A percentile compares a stretch with the other conserved stretches of the same genome.
phyloP scores from a whole-genome alignment of 2,797 vertebrate species.

The Sphaeramia orbicularis region DNA sequence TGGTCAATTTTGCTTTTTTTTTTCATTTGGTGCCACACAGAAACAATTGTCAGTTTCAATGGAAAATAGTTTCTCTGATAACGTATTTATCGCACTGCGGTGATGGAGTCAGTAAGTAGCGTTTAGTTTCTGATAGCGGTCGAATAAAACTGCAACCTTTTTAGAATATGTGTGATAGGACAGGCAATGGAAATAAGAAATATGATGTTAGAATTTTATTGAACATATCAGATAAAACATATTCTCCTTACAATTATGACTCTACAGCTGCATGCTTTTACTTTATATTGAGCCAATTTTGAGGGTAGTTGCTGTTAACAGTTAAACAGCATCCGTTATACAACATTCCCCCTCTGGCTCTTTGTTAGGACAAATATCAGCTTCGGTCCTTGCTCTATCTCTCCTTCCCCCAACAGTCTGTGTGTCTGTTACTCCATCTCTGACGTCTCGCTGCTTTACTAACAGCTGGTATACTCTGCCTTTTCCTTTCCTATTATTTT shows the following conservation, averaged over 20 bases:
- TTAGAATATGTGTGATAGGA: constrained; percentile 5
- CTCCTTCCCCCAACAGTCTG: constrained; percentile 83
- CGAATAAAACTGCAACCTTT: constrained; percentile 16
- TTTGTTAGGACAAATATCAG: constrained; percentile 38
- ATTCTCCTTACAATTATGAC: constrained; percentile 17
- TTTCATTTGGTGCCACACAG: constrained; percentile 26
- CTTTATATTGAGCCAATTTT: constrained; percentile 28
- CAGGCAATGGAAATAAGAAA: too few species aligned
- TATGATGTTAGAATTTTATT: neutral
- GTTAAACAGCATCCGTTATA: constrained; percentile 30
- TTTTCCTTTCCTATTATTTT: constrained; percentile 94
- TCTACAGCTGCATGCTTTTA: constrained; percentile 33
- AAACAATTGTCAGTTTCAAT: constrained; percentile 28
- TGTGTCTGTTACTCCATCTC: constrained; percentile 83
- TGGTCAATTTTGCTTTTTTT: constrained; percentile 32
- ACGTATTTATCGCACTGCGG: constrained; percentile 31
- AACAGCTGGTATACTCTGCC: constrained; percentile 96
- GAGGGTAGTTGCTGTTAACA: constrained; percentile 12
- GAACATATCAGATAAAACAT: constrained; percentile 9
- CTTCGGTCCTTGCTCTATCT: constrained; percentile 25
- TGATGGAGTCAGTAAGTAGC: constrained; percentile 14
- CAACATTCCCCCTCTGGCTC: constrained; percentile 34
- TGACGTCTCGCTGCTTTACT: constrained; percentile 92
- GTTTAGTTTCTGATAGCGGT: constrained; percentile 17
- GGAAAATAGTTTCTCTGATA: constrained; percentile 28